These are phyloP conservation scores for Acanthopleura granulata DNA, from an alignment of 2,888 invertebrate genomes.

Conservation along the genomic window DNA sequence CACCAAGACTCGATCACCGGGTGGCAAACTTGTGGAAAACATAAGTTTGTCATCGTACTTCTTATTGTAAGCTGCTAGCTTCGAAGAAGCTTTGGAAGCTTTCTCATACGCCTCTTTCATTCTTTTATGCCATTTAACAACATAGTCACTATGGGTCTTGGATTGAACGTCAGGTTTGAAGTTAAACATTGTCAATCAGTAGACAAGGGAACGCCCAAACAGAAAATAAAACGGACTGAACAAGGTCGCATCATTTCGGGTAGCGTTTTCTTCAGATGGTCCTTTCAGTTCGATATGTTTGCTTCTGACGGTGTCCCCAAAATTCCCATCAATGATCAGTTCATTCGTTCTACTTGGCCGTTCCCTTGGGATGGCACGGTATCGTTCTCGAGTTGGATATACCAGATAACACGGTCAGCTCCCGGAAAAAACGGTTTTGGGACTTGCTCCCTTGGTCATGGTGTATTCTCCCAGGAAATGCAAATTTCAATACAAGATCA, in stretches of 20 bases:
- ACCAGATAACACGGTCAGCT: no score
- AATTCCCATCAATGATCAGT: slow-evolving; percentile 12
- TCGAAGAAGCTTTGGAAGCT: slow-evolving; percentile 13
- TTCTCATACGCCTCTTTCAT: slow-evolving; percentile 16
- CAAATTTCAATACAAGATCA: no score
- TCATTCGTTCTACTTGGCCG: slow-evolving; percentile 3
- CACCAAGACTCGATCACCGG: slow-evolving; percentile 23
- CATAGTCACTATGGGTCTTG: slow-evolving; percentile 15
- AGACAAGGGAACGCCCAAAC: slow-evolving; percentile 11
- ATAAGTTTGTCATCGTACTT: slow-evolving; percentile 19
- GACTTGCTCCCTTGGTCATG: no score
- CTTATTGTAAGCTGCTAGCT: slow-evolving; percentile 14
- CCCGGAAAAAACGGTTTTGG: no score
- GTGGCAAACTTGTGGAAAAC: not conserved
- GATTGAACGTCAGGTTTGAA: no score
- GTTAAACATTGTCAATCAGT: not conserved
- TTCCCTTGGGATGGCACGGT: no score
- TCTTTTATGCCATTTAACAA: not conserved
- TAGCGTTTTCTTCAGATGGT: slow-evolving; percentile 8
- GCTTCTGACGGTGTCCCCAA: not conserved
- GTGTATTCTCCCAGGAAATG: no score
- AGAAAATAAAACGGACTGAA: slow-evolving; percentile 12
- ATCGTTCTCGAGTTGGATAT: no score
- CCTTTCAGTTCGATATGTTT: slow-evolving; percentile 6
- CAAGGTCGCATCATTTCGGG: not conserved